These are phyloP conservation scores for Cyprichromis sp. DNA, from an alignment of 2,113 vertebrate species.

Conservation along the genomic window DNA sequence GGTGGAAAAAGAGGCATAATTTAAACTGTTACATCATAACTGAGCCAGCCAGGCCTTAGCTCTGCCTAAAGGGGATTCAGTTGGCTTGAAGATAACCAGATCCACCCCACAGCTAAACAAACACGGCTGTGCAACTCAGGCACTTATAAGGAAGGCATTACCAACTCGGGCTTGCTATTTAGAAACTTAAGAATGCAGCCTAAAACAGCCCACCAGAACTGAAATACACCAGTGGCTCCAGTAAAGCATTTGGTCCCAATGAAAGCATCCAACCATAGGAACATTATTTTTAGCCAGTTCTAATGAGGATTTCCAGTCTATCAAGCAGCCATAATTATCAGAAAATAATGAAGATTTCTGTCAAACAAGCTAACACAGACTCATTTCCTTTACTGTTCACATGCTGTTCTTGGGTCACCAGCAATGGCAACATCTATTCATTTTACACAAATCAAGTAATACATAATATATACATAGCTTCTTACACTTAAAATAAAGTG, in stretches of 20 bases:
- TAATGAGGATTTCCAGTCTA: background rate
- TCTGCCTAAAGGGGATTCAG: background rate
- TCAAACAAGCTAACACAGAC: background rate
- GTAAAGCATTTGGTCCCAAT: background rate
- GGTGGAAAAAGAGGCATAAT: background rate
- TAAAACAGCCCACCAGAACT: background rate
- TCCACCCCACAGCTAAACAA: slow-evolving; percentile 28
- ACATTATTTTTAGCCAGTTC: background rate
- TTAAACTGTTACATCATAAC: background rate
- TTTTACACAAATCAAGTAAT: background rate
- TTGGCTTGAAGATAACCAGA: slow-evolving; percentile 6
- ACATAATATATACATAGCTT: background rate
- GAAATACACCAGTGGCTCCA: background rate
- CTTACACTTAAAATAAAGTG: background rate
- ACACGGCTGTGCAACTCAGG: background rate
- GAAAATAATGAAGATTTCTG: background rate
- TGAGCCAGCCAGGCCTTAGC: background rate
- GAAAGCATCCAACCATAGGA: background rate
- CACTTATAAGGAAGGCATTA: slow-evolving; percentile 23
- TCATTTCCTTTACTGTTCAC: background rate
- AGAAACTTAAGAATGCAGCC: background rate
- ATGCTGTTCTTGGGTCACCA: background rate
- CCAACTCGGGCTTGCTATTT: background rate
- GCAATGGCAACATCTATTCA: background rate
- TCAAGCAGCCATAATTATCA: background rate